Percentiles rank a stretch among this genome's conserved stretches.
These are phyloP conservation scores for Brotula barbata DNA, from an alignment of 2,797 vertebrate species.

Conservation along the genomic window DNA sequence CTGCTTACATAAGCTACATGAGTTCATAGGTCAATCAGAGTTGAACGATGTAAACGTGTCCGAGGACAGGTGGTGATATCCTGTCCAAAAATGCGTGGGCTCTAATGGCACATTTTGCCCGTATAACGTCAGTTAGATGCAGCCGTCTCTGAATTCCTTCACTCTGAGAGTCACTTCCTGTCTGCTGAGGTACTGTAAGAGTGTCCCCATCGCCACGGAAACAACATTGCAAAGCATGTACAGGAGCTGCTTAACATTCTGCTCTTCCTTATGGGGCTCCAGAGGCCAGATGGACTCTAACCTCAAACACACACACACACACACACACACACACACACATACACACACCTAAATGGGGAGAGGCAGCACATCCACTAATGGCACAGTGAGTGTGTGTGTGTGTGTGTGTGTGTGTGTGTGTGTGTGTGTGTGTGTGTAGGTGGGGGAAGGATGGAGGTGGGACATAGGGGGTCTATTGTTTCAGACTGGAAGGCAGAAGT, in stretches of 20 bases:
- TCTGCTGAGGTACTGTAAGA: conserved; percentile 38
- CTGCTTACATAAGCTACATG: no score
- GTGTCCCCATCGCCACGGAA: conserved; percentile 64
- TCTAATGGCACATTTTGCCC: conserved; percentile 40
- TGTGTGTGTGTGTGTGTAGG: conserved; percentile 31
- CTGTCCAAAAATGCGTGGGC: conserved; percentile 43
- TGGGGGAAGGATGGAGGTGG: conserved; percentile 58
- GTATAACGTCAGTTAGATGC: conserved; percentile 37
- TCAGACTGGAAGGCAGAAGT: conserved; percentile 77
- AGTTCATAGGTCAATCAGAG: conserved; percentile 54
- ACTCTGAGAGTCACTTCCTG: conserved; percentile 73
- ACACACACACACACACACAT: conserved; percentile 28
- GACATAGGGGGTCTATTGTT: conserved; percentile 79
- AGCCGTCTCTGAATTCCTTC: conserved; percentile 63
- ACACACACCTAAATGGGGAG: conserved; percentile 45
- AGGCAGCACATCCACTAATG: conserved; percentile 65
- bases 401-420: conserved; percentile 29
- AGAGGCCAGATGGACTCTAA: conserved; percentile 63
- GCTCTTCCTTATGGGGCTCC: conserved; percentile 74
- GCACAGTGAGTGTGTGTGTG: conserved; percentile 41
- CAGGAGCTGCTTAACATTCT: conserved; percentile 49
- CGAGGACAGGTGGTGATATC: conserved; percentile 58
- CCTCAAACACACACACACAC: conserved; percentile 33
- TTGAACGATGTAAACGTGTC: conserved; percentile 71
- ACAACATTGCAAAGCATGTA: conserved; percentile 45